phyloP scores from a whole-genome alignment of 2,797 vertebrate species.

The Acipenser ruthenus region DNA sequence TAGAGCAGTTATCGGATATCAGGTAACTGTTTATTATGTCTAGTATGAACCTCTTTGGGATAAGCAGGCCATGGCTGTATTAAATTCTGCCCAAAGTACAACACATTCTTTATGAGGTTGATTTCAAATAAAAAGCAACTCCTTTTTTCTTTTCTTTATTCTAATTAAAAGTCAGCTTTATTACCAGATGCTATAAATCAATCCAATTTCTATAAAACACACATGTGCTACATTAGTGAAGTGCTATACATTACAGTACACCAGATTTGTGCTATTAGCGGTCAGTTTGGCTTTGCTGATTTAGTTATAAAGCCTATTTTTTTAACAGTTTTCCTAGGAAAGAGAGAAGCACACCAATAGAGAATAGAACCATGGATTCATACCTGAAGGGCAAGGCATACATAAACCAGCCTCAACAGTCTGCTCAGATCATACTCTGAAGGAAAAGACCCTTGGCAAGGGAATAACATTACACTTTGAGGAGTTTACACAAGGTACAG shows the following conservation, averaged over 20 bases:
- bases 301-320: too few relatives aligned
- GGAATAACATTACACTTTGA: background rate
- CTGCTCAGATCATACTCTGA: background rate
- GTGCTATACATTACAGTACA: background rate
- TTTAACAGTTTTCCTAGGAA: too few relatives aligned
- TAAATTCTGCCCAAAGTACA: too few relatives aligned
- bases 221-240: conserved; percentile 4
- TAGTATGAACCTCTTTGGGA: too few relatives aligned
- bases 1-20: too few relatives aligned
- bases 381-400: conserved; percentile 8
- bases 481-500: background rate
- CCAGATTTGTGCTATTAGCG: too few relatives aligned
- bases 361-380: conserved; percentile 13
- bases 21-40: too few relatives aligned
- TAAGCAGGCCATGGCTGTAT: too few relatives aligned
- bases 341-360: background rate
- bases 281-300: too few relatives aligned
- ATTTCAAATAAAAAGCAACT: too few relatives aligned
- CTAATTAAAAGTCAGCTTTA: background rate
- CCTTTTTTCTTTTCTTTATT: too few relatives aligned
- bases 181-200: conserved; percentile 8
- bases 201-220: conserved; percentile 5
- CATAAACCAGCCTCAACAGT: background rate
- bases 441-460: background rate
- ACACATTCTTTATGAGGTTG: too few relatives aligned